phyloP scores from a whole-genome alignment of 37 sponge, comb jelly and placozoan species.

The Corticium candelabrum region DNA sequence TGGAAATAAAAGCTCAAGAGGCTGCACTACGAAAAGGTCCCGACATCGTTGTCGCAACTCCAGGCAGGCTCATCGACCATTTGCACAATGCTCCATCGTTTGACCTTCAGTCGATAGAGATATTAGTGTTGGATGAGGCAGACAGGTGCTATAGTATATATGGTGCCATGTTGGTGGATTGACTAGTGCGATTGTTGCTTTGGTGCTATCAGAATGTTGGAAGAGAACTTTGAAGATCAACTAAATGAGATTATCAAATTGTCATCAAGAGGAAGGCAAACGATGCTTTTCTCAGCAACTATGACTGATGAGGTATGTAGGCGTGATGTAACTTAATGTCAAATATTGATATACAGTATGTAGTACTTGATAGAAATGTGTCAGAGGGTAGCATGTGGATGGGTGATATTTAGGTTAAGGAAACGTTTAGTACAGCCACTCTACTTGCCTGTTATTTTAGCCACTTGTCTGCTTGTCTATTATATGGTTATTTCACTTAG shows the following conservation, averaged over 20 bases:
- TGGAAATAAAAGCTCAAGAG: slow-evolving; percentile 83
- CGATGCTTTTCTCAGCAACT: slow-evolving; percentile 98
- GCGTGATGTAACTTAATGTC: too few relatives aligned
- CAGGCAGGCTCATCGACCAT: slow-evolving; percentile 92
- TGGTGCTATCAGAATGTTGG: slow-evolving; percentile 61
- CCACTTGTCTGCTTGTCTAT: too few relatives aligned
- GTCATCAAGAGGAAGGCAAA: slow-evolving; percentile 76
- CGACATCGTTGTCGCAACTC: slow-evolving; percentile 91
- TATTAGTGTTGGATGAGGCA: slow-evolving; percentile 94
- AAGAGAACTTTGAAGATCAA: slow-evolving; percentile 94
- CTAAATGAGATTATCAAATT: slow-evolving; percentile 84
- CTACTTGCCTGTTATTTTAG: too few relatives aligned
- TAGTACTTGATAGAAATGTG: too few relatives aligned
- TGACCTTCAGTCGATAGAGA: slow-evolving; percentile 77
- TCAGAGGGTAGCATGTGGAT: too few relatives aligned
- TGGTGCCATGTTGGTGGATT: not conserved
- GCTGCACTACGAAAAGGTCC: slow-evolving; percentile 72
- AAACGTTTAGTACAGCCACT: too few relatives aligned
- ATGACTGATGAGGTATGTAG: slow-evolving; percentile 93
- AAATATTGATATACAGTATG: too few relatives aligned
- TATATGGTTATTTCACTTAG: too few relatives aligned
- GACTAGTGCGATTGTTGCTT: not conserved
- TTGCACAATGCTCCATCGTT: slow-evolving; percentile 95
- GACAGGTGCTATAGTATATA: slow-evolving; percentile 49
- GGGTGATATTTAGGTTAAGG: too few relatives aligned